These are phyloP conservation scores for Urosaurus nigricauda DNA, from an alignment of 2,797 vertebrate species.

Conservation along the genomic window DNA sequence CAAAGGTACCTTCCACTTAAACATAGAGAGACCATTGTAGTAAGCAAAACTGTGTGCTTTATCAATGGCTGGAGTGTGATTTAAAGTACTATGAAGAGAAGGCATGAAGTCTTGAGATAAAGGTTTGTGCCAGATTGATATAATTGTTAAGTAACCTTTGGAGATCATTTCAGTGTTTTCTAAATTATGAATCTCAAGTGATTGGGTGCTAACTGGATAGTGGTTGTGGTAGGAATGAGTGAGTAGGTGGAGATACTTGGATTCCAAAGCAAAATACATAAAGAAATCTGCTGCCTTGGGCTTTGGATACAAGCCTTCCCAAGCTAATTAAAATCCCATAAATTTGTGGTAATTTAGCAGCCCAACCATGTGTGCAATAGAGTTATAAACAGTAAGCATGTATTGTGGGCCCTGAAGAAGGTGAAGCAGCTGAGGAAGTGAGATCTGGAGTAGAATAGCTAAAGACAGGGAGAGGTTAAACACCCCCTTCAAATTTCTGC, in stretches of 20 bases:
- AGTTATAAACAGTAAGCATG: neutral
- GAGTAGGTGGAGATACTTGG: slow-evolving; percentile 67
- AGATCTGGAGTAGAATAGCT: neutral
- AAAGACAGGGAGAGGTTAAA: neutral
- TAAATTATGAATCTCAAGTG: slow-evolving; percentile 69
- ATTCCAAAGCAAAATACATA: slow-evolving; percentile 52
- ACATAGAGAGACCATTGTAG: slow-evolving; percentile 66
- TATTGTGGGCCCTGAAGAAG: neutral
- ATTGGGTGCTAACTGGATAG: slow-evolving; percentile 67
- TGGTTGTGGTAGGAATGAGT: slow-evolving; percentile 64
- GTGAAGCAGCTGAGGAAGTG: neutral
- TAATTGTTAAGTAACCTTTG: slow-evolving; percentile 73
- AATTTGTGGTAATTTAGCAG: neutral
- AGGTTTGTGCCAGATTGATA: slow-evolving; percentile 66
- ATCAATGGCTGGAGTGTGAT: slow-evolving; percentile 62
- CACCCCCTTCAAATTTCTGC: neutral
- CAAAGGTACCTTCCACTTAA: slow-evolving; percentile 61
- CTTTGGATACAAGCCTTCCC: neutral
- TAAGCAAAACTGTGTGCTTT: slow-evolving; percentile 75
- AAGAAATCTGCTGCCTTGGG: neutral
- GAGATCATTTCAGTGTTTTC: slow-evolving; percentile 65
- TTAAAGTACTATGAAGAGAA: slow-evolving; percentile 71
- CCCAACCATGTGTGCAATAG: neutral
- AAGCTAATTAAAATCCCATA: neutral
- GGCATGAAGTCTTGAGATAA: slow-evolving; percentile 60